Evolutionary conservation across 1,140 invertebrate species (phyloP).

Genomic region (Drosophila chauvacae): DNA sequence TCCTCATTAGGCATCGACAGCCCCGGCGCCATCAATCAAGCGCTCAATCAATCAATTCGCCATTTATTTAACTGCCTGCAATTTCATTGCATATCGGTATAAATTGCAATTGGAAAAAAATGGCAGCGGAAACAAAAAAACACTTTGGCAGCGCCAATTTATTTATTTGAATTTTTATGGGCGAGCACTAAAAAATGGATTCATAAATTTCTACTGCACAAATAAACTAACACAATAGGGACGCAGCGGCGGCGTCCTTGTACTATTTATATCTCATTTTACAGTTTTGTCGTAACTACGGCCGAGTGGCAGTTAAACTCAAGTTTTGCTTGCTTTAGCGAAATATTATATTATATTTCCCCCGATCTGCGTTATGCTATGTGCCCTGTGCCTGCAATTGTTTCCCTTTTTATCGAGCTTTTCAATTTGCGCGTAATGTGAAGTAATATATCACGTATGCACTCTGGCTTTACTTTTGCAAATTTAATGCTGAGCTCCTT

Average conservation of each 20-base stretch:
- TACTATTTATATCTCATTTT: slow-evolving; percentile 40
- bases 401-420: slow-evolving; percentile 48
- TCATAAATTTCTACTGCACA: slow-evolving; percentile 41
- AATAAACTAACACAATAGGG: slow-evolving; percentile 50
- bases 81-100: slow-evolving; percentile 42
- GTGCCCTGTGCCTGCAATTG: slow-evolving; percentile 14
- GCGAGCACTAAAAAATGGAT: slow-evolving; percentile 39
- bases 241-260: neutral
- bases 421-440: slow-evolving; percentile 68
- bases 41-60: slow-evolving; percentile 63
- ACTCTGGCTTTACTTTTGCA: slow-evolving; percentile 54
- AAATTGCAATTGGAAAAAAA: slow-evolving; percentile 35
- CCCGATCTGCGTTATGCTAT: neutral
- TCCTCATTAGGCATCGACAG: slow-evolving; percentile 49
- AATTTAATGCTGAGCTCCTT: slow-evolving; percentile 52
- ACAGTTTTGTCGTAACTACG: slow-evolving; percentile 42
- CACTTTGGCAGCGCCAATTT: slow-evolving; percentile 24
- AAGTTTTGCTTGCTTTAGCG: slow-evolving; percentile 2
- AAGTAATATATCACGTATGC: slow-evolving; percentile 74
- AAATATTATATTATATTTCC: slow-evolving; percentile 27
- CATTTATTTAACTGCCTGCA: slow-evolving; percentile 59
- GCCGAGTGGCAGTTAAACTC: slow-evolving; percentile 29
- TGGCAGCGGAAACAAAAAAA: neutral
- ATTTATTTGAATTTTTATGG: slow-evolving; percentile 47
- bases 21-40: slow-evolving; percentile 54